phyloP scores from a whole-genome alignment of 2,113 vertebrate genomes.

The Callopanchax toddi region DNA sequence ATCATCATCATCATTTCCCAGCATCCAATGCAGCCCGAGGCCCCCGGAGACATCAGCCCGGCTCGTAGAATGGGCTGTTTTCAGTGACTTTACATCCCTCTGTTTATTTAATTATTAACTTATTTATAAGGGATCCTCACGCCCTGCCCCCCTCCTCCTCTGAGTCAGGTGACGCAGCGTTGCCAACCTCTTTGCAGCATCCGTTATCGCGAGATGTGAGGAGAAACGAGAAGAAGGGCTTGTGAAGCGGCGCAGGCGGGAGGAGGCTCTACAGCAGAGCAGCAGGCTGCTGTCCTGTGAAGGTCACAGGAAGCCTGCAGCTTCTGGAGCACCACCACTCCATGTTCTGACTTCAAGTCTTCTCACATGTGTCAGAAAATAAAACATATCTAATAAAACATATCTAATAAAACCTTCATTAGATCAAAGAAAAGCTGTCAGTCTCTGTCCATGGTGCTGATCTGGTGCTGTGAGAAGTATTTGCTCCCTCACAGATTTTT shows the following conservation, averaged over 20 bases:
- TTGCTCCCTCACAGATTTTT: too few species aligned
- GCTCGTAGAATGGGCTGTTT: slow-evolving; percentile 41
- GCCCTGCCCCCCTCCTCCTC: slow-evolving; percentile 55
- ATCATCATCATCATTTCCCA: slow-evolving; percentile 37
- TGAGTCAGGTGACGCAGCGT: slow-evolving; percentile 68
- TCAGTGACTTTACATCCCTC: slow-evolving; percentile 40
- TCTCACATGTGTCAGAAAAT: neutral
- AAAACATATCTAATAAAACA: too few species aligned
- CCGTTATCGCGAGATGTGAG: slow-evolving; percentile 59
- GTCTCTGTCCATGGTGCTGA: too few species aligned
- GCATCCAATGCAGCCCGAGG: slow-evolving; percentile 37
- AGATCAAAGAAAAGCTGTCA: too few species aligned
- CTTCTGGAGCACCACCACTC: neutral
- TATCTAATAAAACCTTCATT: too few species aligned
- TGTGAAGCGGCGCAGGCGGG: neutral
- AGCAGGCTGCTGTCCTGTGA: slow-evolving; percentile 34
- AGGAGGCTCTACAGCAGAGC: slow-evolving; percentile 23
- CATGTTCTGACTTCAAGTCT: neutral
- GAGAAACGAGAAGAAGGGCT: neutral
- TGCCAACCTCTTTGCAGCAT: slow-evolving; percentile 46
- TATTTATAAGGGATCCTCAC: slow-evolving; percentile 29
- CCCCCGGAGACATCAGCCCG: slow-evolving; percentile 37
- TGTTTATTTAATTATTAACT: slow-evolving; percentile 67
- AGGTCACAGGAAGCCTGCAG: slow-evolving; percentile 60
- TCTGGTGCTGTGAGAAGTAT: too few species aligned